A percentile compares a stretch with the other conserved stretches of the same genome.
Evolutionary conservation across 1,140 invertebrate species (phyloP).

Genomic region (Muscidifurax raptorellus): DNA sequence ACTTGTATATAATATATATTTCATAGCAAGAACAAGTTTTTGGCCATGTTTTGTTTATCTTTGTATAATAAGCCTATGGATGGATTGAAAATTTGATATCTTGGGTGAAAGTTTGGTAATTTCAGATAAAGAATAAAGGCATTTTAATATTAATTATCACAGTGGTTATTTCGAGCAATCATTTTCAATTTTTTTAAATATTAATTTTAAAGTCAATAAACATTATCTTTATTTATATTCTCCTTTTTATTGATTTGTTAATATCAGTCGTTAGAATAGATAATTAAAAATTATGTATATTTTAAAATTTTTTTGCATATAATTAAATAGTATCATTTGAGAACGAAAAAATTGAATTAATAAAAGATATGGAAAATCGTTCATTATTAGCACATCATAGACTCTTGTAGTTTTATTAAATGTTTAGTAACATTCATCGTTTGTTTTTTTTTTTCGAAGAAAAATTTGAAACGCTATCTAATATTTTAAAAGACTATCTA

Average conservation of each 20-base stretch:
- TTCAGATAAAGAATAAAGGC: neutral
- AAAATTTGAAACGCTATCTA: neutral
- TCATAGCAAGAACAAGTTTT: slow-evolving; percentile 18
- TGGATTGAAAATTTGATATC: slow-evolving; percentile 33
- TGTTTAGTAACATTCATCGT: neutral
- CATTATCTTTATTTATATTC: neutral
- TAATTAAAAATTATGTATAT: neutral
- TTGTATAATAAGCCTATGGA: neutral
- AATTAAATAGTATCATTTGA: neutral
- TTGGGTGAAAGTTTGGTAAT: neutral
- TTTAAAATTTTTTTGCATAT: neutral
- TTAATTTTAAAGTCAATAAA: neutral
- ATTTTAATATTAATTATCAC: slow-evolving; percentile 41
- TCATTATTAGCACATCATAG: neutral
- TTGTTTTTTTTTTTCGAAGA: neutral
- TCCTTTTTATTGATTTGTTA: slow-evolving; percentile 2
- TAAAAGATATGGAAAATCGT: neutral
- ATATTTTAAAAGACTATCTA: neutral
- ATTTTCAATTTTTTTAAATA: slow-evolving; percentile 10
- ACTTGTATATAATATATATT: slow-evolving; percentile 15
- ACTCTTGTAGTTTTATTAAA: neutral
- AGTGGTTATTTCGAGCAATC: slow-evolving; percentile 11
- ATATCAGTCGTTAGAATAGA: slow-evolving; percentile 23
- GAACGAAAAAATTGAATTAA: neutral
- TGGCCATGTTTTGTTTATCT: slow-evolving; percentile 13